Percentiles rank a stretch among this genome's conserved stretches.
phyloP scores from a whole-genome alignment of 1,140 invertebrate species.

The Drosophila kikkawai region DNA sequence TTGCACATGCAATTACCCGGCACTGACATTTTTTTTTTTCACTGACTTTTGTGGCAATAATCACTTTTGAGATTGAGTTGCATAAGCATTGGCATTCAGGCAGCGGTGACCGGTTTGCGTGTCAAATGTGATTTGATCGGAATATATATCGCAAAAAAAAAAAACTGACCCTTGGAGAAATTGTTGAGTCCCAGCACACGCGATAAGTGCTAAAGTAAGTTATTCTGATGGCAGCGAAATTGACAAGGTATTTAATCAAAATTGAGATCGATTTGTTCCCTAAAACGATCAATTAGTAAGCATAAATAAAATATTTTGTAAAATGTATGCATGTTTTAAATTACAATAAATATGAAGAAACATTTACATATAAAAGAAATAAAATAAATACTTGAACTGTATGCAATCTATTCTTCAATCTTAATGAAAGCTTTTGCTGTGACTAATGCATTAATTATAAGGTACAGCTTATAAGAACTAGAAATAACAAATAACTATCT shows the following conservation, averaged over 20 bases:
- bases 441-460: constrained; percentile 8
- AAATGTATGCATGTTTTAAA: not conserved
- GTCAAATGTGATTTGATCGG: constrained; percentile 33
- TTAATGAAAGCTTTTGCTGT: not conserved
- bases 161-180: constrained; percentile 3
- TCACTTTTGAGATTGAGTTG: constrained; percentile 28
- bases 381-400: not conserved
- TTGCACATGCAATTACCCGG: constrained; percentile 44
- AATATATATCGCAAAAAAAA: constrained; percentile 12
- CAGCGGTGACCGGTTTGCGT: constrained; percentile 37
- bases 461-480: not conserved
- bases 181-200: not conserved
- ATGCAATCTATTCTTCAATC: not conserved
- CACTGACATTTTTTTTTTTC: constrained; percentile 26
- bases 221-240: constrained; percentile 2
- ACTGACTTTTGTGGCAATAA: constrained; percentile 5
- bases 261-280: not conserved
- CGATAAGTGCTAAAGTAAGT: constrained; percentile 7
- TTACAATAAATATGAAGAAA: not conserved
- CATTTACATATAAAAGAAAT: not conserved
- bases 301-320: not conserved
- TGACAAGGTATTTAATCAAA: constrained; percentile 8
- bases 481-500: not conserved
- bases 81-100: constrained; percentile 25
- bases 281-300: not conserved